Conservation (phyloP, 2,113 vertebrate species). For the Eublepharis macularius region DNA sequence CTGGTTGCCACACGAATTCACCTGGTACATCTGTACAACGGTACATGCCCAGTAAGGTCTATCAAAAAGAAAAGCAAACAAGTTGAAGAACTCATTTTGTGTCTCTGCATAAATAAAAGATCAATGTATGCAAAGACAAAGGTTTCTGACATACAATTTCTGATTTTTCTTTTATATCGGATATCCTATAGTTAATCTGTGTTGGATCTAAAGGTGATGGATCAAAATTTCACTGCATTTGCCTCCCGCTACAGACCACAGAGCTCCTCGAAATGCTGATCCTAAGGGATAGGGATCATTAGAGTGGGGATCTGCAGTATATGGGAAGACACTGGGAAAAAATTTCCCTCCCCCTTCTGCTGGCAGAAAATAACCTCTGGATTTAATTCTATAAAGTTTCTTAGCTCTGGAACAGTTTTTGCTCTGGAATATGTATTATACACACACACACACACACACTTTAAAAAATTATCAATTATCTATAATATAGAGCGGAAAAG, state of each 20-base stretch:
- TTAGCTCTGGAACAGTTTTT: neutral
- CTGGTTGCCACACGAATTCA: slow-evolving; percentile 96
- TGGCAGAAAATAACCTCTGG: too few species aligned
- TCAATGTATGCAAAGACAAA: neutral
- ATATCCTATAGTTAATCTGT: neutral
- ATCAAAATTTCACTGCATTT: too few species aligned
- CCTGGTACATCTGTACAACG: slow-evolving; percentile 95
- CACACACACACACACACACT: neutral
- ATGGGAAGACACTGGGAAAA: too few species aligned
- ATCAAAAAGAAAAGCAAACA: neutral
- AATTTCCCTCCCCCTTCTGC: too few species aligned
- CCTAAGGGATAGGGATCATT: too few species aligned
- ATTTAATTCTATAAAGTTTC: too few species aligned
- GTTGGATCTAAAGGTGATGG: too few species aligned
- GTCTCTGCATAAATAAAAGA: neutral
- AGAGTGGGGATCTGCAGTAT: too few species aligned
- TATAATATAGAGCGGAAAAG: too few species aligned
- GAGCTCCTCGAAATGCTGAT: too few species aligned
- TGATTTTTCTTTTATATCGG: neutral
- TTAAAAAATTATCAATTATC: neutral
- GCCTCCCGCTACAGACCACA: too few species aligned
- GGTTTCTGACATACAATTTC: neutral
- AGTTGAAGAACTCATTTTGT: neutral
- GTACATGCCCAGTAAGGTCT: slow-evolving; percentile 96
- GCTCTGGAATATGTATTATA: too few species aligned